Conservation (phyloP, 2,113 vertebrate genomes). For the Alligator mississippiensis region DNA sequence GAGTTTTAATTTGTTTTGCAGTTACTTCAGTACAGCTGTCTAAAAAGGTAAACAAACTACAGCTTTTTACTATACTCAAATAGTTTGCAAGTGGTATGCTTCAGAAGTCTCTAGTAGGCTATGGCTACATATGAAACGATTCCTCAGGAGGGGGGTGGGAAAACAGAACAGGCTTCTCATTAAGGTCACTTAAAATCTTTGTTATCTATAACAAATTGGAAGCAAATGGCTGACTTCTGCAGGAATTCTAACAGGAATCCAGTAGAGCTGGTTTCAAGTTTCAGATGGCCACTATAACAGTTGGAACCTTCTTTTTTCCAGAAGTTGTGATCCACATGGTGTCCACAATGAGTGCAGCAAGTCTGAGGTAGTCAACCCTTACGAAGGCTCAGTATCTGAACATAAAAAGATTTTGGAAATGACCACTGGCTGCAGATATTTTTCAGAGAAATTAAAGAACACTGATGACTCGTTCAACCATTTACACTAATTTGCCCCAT, state of each 20-base stretch:
- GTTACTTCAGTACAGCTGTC: constrained; percentile 72
- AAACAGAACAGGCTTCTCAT: constrained; percentile 79
- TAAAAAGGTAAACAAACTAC: constrained; percentile 84
- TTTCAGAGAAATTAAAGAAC: constrained; percentile 77
- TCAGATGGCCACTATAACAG: constrained; percentile 81
- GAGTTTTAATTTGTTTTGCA: constrained; percentile 68
- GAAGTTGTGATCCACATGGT: constrained; percentile 87
- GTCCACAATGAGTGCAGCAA: constrained; percentile 88
- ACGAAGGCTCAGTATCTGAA: constrained; percentile 86
- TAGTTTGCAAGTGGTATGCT: constrained; percentile 74
- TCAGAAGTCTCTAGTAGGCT: constrained; percentile 80
- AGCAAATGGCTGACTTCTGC: constrained; percentile 85
- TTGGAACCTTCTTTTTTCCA: constrained; percentile 82
- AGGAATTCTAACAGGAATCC: constrained; percentile 83
- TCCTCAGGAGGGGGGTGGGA: constrained; percentile 76
- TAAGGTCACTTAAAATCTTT: constrained; percentile 98
- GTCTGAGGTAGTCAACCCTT: constrained; percentile 92
- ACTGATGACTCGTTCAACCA: constrained; percentile 74
- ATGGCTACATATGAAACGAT: constrained; percentile 78
- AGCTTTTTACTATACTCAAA: constrained; percentile 78
- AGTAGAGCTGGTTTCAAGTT: constrained; percentile 86
- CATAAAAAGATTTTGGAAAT: constrained; percentile 85
- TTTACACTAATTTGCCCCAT: constrained; percentile 76
- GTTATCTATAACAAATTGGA: constrained; percentile 85
- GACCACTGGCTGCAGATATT: constrained; percentile 81